Percentiles rank a stretch among this genome's conserved stretches.
Conservation (phyloP, 2,888 invertebrate genomes). For the Emmelina monodactyla region DNA sequence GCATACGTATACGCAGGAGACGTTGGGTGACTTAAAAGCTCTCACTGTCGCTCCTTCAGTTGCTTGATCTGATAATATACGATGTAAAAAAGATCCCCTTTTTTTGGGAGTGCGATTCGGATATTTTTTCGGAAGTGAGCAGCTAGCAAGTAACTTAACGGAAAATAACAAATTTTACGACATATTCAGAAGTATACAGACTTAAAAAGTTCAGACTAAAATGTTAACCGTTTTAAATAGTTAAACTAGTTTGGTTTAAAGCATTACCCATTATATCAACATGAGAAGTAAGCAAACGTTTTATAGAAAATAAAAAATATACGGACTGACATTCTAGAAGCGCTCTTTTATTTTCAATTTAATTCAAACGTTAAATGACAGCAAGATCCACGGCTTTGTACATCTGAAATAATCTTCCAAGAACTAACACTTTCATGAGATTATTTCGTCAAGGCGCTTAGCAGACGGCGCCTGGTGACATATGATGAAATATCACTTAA, state of each 20-base stretch:
- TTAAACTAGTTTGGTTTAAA: no score
- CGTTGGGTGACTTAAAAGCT: constrained; percentile 22
- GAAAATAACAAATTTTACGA: background rate
- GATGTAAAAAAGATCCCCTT: constrained; percentile 11
- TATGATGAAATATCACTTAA: constrained; percentile 50
- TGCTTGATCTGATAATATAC: constrained; percentile 22
- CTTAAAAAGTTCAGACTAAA: no score
- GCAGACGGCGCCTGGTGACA: constrained; percentile 47
- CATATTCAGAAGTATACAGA: no score
- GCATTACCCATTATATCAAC: no score
- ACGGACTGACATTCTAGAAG: no score
- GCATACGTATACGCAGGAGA: constrained; percentile 21
- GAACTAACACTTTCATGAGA: constrained; percentile 29
- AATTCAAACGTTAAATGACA: no score
- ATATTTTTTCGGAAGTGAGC: constrained; percentile 5
- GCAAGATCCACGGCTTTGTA: constrained; percentile 1
- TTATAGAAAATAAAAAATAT: no score
- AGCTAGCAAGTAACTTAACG: background rate
- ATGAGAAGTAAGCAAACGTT: no score
- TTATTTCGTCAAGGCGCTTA: constrained; percentile 49
- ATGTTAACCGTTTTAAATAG: no score
- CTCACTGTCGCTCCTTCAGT: constrained; percentile 21
- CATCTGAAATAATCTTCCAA: constrained; percentile 32
- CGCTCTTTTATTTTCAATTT: no score
- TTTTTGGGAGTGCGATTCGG: constrained; percentile 1